Percentiles rank a stretch among this genome's conserved stretches.
Evolutionary conservation across 2,797 vertebrate species (phyloP).

Genomic region (Lates japonicus): DNA sequence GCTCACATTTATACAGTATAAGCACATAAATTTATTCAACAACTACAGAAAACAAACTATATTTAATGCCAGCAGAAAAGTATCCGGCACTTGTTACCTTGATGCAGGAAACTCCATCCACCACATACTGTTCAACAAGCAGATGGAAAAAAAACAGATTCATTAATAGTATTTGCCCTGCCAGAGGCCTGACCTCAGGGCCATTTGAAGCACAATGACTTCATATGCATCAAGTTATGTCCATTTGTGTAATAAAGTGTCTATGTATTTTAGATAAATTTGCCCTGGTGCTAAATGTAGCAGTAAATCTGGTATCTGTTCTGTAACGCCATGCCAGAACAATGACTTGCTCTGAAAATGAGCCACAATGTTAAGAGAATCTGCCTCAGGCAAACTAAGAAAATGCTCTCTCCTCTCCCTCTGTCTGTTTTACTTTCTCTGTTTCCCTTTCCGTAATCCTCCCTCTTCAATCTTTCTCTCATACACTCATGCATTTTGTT

Average conservation of each 20-base stretch:
- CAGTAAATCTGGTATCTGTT: conserved; percentile 50
- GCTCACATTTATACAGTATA: background rate
- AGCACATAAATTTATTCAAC: background rate
- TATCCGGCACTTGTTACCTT: background rate
- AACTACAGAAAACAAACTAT: background rate
- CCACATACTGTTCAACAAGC: background rate
- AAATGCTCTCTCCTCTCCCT: conserved; percentile 21
- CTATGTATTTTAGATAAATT: conserved; percentile 28
- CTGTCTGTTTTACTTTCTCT: conserved; percentile 12
- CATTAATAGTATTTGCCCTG: background rate
- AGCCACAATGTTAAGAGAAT: conserved; percentile 34
- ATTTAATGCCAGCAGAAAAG: background rate
- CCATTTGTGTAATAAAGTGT: conserved; percentile 9
- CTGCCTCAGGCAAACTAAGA: conserved; percentile 46
- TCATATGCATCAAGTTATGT: conserved; percentile 14
- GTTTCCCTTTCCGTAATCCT: conserved; percentile 3
- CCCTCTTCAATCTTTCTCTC: conserved; percentile 11
- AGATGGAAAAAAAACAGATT: background rate
- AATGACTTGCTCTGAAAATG: conserved; percentile 52
- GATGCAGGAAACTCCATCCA: background rate
- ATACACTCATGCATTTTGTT: conserved; percentile 5
- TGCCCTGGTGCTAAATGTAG: conserved; percentile 23
- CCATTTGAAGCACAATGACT: background rate
- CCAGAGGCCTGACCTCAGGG: background rate
- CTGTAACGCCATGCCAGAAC: conserved; percentile 23